phyloP scores from a whole-genome alignment of 1,140 invertebrate genomes.

The Drosophila willistoni region DNA sequence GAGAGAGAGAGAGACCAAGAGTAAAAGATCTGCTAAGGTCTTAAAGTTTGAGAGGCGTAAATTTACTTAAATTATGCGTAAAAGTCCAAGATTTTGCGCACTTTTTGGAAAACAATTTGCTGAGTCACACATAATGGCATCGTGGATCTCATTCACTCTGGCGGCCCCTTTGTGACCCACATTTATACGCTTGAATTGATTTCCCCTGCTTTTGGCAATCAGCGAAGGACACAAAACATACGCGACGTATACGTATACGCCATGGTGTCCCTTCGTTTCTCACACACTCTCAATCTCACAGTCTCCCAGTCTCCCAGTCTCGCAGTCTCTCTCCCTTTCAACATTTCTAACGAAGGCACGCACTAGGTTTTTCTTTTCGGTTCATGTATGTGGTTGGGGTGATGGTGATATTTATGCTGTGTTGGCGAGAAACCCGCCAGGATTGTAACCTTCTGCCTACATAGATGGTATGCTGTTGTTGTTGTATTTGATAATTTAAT shows the following conservation, averaged over 20 bases:
- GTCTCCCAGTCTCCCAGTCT: too few species aligned
- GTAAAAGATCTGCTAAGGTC: slow-evolving; percentile 22
- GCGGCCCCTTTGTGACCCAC: slow-evolving; percentile 63
- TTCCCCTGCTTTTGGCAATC: slow-evolving; percentile 73
- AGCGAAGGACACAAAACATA: slow-evolving; percentile 58
- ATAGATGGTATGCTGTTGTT: not conserved
- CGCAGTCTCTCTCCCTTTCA: slow-evolving; percentile 51
- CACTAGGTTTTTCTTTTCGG: slow-evolving; percentile 44
- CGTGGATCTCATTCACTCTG: not conserved
- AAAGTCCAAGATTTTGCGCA: slow-evolving; percentile 47
- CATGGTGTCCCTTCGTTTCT: slow-evolving; percentile 31
- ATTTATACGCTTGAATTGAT: slow-evolving; percentile 79
- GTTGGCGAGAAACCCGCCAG: slow-evolving; percentile 50
- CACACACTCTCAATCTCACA: slow-evolving; percentile 26
- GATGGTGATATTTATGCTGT: slow-evolving; percentile 67
- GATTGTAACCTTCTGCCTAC: slow-evolving; percentile 29
- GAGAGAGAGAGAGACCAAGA: not conserved
- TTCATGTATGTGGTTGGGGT: slow-evolving; percentile 35
- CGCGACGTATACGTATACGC: slow-evolving; percentile 74
- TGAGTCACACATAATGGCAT: slow-evolving; percentile 55
- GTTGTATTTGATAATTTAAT: slow-evolving; percentile 77
- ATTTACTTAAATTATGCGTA: slow-evolving; percentile 80
- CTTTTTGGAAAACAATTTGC: slow-evolving; percentile 62
- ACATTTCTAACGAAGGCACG: slow-evolving; percentile 79
- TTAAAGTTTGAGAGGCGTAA: slow-evolving; percentile 73